Conservation (phyloP, 2,888 invertebrate genomes). For the Sialis lutaria region DNA sequence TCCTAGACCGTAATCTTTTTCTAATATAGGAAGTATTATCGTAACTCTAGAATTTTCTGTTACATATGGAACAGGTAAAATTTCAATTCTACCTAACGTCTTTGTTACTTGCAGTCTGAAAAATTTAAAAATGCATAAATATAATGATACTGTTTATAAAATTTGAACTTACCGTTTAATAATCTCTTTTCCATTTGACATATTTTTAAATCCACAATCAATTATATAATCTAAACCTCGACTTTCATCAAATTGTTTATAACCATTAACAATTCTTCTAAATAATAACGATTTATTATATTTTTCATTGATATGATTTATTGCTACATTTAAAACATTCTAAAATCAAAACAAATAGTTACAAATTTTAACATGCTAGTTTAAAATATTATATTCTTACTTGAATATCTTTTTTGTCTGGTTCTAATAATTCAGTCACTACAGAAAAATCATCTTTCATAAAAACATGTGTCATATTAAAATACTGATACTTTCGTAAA, state of each 20-base stretch:
- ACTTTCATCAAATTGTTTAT: conserved; percentile 61
- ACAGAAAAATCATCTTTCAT: conserved; percentile 65
- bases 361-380: not conserved
- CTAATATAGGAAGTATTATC: conserved; percentile 53
- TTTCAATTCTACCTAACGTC: conserved; percentile 71
- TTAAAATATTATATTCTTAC: conserved; percentile 19
- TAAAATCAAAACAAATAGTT: conserved; percentile 12
- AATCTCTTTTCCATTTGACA: conserved; percentile 24
- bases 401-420: conserved; percentile 50
- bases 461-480: conserved; percentile 70
- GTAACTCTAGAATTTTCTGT: conserved; percentile 79
- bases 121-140: conserved; percentile 6
- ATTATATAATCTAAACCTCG: conserved; percentile 74
- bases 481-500: conserved; percentile 70
- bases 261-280: conserved; percentile 46
- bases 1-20: conserved; percentile 34
- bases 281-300: conserved; percentile 34
- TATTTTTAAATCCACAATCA: conserved; percentile 44
- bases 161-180: conserved; percentile 28
- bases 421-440: conserved; percentile 41
- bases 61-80: conserved; percentile 86
- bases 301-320: conserved; percentile 28
- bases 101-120: conserved; percentile 62
- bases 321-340: conserved; percentile 32
- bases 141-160: not conserved